phyloP scores from a whole-genome alignment of 2,888 invertebrate genomes.

The Tholera decimalis region DNA sequence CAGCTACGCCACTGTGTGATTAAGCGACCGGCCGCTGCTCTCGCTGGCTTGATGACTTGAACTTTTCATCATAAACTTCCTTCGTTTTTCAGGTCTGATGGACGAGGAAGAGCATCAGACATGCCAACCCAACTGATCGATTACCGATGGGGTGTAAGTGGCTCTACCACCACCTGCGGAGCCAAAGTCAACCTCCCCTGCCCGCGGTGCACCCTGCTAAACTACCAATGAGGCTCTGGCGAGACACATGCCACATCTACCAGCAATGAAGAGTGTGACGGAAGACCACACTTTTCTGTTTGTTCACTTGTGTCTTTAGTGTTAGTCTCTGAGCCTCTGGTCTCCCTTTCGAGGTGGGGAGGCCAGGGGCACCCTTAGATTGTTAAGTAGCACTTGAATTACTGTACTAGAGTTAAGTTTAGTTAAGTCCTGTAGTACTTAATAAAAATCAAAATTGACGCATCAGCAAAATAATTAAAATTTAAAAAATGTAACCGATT shows the following conservation, averaged over 20 bases:
- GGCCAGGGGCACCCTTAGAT: too few species aligned
- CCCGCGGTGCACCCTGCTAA: constrained; percentile 46
- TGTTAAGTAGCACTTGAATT: not conserved
- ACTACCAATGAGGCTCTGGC: constrained; percentile 37
- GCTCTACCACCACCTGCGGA: constrained; percentile 19
- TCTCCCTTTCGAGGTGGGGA: not conserved
- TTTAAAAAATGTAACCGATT: constrained; percentile 1
- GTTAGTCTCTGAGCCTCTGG: not conserved
- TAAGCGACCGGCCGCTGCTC: too few species aligned
- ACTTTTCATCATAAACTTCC: too few species aligned
- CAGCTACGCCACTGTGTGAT: too few species aligned
- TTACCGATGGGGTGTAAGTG: constrained; percentile 43
- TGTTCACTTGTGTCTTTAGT: not conserved
- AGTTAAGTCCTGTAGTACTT: not conserved
- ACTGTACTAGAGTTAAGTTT: not conserved
- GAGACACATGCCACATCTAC: not conserved
- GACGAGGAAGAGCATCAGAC: too few species aligned
- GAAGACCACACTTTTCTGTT: not conserved
- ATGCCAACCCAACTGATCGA: not conserved
- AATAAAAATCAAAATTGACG: not conserved
- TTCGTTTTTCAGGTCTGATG: too few species aligned
- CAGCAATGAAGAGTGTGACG: not conserved
- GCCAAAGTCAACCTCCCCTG: constrained; percentile 49
- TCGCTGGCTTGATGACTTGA: too few species aligned
- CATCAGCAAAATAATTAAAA: not conserved